These are phyloP conservation scores for Nemapogon koenigi DNA, from an alignment of 2,888 invertebrate genomes.

Conservation along the genomic window DNA sequence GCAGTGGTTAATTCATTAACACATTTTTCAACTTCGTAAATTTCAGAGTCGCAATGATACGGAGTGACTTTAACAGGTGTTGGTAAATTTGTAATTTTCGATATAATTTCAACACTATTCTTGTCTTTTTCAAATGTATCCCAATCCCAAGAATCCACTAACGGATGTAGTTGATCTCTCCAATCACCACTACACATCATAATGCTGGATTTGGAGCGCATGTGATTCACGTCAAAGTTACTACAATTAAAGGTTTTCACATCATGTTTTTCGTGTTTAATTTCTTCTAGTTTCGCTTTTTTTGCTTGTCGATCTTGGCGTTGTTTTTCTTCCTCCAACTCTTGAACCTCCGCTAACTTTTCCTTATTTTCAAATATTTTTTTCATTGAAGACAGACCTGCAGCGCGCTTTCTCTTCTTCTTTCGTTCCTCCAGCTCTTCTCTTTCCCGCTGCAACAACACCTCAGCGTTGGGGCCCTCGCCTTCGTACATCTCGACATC, in stretches of 20 bases:
- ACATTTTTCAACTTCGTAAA: slow-evolving; percentile 54
- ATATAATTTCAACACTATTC: slow-evolving; percentile 49
- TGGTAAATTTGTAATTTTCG: slow-evolving; percentile 50
- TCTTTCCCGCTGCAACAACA: slow-evolving; percentile 66
- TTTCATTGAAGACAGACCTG: slow-evolving; percentile 68
- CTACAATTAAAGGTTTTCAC: slow-evolving; percentile 47
- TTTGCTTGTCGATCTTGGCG: slow-evolving; percentile 41
- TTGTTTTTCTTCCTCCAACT: slow-evolving; percentile 61
- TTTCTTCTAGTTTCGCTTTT: slow-evolving; percentile 48
- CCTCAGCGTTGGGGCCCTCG: slow-evolving; percentile 71
- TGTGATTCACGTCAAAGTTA: slow-evolving; percentile 57
- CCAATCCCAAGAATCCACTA: slow-evolving; percentile 71
- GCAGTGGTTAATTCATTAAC: slow-evolving; percentile 59
- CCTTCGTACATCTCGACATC: slow-evolving; percentile 72
- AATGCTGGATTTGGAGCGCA: slow-evolving; percentile 58
- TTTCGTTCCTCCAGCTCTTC: slow-evolving; percentile 61
- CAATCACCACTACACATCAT: slow-evolving; percentile 59
- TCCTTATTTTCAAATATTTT: slow-evolving; percentile 83
- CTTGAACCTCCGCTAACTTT: slow-evolving; percentile 67
- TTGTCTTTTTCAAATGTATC: slow-evolving; percentile 68
- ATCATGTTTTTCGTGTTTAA: slow-evolving; percentile 53
- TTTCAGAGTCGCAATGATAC: slow-evolving; percentile 54
- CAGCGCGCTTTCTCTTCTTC: slow-evolving; percentile 67
- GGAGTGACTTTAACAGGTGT: slow-evolving; percentile 55
- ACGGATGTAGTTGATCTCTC: slow-evolving; percentile 68